Percentiles rank a stretch among this genome's conserved stretches.
Evolutionary conservation across 2,113 vertebrate species (phyloP).

Genomic region (Bambusicola thoracicus): DNA sequence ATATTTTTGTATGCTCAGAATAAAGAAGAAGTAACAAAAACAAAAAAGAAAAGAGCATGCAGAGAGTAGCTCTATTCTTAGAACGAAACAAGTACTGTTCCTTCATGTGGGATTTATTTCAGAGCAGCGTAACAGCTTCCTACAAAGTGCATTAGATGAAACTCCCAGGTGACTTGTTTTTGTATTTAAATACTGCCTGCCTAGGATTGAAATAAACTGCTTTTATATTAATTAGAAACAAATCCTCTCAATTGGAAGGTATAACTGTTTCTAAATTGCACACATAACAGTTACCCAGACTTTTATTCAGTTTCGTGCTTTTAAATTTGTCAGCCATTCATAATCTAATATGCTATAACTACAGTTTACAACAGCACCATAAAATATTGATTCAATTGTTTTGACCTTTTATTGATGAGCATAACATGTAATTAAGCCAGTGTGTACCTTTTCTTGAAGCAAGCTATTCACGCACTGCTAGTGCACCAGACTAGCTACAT

Average conservation of each 20-base stretch:
- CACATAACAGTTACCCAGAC: constrained; percentile 5
- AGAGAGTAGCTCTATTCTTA: background rate
- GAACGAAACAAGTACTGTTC: background rate
- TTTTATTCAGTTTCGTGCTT: constrained; percentile 50
- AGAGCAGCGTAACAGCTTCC: constrained; percentile 15
- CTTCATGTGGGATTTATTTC: constrained; percentile 30
- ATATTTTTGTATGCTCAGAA: background rate
- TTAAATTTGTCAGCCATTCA: constrained; percentile 39
- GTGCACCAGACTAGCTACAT: background rate
- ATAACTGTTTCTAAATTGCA: constrained; percentile 42
- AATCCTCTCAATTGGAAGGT: constrained; percentile 54
- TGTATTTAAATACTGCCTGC: constrained; percentile 53
- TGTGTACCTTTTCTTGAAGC: background rate
- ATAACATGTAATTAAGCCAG: constrained; percentile 45
- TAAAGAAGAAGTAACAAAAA: background rate
- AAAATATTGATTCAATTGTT: constrained; percentile 62
- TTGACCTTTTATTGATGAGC: constrained; percentile 27
- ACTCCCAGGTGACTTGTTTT: constrained; percentile 57
- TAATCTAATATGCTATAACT: constrained; percentile 30
- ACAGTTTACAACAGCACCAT: constrained; percentile 38
- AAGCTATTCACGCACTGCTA: background rate
- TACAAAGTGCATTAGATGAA: constrained; percentile 27
- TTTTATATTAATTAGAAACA: constrained; percentile 67
- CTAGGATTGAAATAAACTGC: constrained; percentile 63
- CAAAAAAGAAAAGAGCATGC: background rate